These are phyloP conservation scores for Diorhabda elongata DNA, from an alignment of 1,140 invertebrate genomes.

Conservation along the genomic window DNA sequence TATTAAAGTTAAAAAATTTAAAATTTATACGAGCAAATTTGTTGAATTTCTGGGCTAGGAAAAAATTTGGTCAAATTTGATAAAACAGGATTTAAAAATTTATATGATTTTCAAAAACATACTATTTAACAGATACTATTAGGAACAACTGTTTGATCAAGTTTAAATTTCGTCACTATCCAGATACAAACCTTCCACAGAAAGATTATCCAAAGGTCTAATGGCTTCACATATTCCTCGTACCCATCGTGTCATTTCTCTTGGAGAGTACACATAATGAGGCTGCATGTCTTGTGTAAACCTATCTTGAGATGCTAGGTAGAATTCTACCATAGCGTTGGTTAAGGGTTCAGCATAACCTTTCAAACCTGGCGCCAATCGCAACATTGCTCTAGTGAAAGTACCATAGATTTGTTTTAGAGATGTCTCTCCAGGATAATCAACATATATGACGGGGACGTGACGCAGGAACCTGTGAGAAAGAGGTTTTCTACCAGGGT, in stretches of 20 bases:
- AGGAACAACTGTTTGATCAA: too few relatives aligned
- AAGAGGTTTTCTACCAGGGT: constrained; percentile 96
- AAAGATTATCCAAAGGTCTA: constrained; percentile 83
- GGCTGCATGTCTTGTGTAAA: constrained; percentile 99
- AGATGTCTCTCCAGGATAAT: constrained; percentile 97
- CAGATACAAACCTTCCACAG: constrained; percentile 69
- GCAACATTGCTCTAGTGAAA: constrained; percentile 95
- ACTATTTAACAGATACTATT: too few relatives aligned
- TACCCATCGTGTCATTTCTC: constrained; percentile 99
- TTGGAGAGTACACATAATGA: constrained; percentile 99
- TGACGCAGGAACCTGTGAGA: constrained; percentile 90
- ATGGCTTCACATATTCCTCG: constrained; percentile 99
- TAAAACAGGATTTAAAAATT: too few relatives aligned
- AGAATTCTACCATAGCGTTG: constrained; percentile 99
- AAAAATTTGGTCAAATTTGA: too few relatives aligned
- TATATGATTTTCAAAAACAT: too few relatives aligned
- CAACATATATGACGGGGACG: constrained; percentile 98
- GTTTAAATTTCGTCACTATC: too few relatives aligned
- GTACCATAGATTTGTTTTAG: constrained; percentile 98
- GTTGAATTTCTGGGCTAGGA: too few relatives aligned
- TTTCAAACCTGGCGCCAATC: constrained; percentile 83
- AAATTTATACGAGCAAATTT: too few relatives aligned
- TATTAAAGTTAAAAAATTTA: too few relatives aligned
- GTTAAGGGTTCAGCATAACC: constrained; percentile 95
- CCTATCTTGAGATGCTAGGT: constrained; percentile 91